phyloP scores from a whole-genome alignment of 2,113 vertebrate genomes.

The Pangasianodon gigas region DNA sequence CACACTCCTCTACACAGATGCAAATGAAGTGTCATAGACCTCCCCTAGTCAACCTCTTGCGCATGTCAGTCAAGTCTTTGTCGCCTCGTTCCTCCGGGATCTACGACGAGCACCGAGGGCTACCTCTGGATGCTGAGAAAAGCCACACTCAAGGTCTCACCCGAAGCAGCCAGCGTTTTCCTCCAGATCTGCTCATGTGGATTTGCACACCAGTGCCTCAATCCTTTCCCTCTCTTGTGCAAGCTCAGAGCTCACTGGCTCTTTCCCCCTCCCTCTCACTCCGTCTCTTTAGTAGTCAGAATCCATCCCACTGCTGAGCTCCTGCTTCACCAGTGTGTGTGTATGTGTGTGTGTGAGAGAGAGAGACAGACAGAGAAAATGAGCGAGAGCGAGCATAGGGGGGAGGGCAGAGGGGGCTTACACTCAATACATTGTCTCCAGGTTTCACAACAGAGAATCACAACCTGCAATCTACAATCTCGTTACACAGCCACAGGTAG shows the following conservation, averaged over 20 bases:
- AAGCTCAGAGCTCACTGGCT: conserved; percentile 56
- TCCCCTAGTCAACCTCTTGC: conserved; percentile 71
- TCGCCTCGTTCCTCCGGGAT: conserved; percentile 64
- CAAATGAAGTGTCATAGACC: conserved; percentile 74
- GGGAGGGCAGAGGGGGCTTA: conserved; percentile 47
- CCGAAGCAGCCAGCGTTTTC: conserved; percentile 63
- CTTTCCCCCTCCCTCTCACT: conserved; percentile 69
- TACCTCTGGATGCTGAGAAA: conserved; percentile 64
- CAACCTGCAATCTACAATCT: conserved; percentile 32
- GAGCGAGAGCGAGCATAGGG: conserved; percentile 24
- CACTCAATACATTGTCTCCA: conserved; percentile 43
- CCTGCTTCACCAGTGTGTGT: conserved; percentile 72
- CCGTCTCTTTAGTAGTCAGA: conserved; percentile 82
- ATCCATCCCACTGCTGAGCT: conserved; percentile 82
- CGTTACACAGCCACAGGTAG: conserved; percentile 55
- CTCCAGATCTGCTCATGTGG: conserved; percentile 69
- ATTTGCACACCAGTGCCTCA: conserved; percentile 73
- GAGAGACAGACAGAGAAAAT: neutral
- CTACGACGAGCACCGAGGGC: conserved; percentile 63
- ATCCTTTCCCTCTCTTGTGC: conserved; percentile 65
- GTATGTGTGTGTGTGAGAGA: conserved; percentile 53
- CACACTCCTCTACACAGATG: conserved; percentile 61
- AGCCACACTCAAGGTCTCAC: conserved; percentile 61
- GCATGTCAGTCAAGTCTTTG: conserved; percentile 67
- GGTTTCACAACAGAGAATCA: conserved; percentile 39